phyloP scores from a whole-genome alignment of 2,113 vertebrate genomes.

The Sarotherodon lohbergeri region DNA sequence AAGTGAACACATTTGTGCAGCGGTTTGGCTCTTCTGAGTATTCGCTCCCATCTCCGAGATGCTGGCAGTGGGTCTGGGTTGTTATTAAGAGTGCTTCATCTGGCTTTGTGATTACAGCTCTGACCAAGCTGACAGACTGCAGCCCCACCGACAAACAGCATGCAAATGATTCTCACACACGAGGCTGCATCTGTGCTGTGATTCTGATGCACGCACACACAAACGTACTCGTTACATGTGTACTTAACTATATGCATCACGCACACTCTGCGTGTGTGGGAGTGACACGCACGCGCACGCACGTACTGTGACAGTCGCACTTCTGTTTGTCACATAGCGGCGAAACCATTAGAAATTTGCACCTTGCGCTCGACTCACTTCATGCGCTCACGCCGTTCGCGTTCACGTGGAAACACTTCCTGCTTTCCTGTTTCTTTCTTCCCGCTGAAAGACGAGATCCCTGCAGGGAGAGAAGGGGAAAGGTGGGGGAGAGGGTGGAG shows the following conservation, averaged over 20 bases:
- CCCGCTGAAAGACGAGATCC: slow-evolving; percentile 48
- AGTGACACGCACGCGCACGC: background rate
- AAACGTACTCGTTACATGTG: background rate
- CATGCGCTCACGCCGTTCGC: background rate
- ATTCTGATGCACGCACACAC: background rate
- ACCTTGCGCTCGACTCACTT: slow-evolving; percentile 22
- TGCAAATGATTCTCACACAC: slow-evolving; percentile 40
- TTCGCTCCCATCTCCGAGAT: background rate
- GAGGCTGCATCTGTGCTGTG: slow-evolving; percentile 40
- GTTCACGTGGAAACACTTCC: slow-evolving; percentile 18
- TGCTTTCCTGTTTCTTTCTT: slow-evolving; percentile 25
- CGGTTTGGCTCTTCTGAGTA: slow-evolving; percentile 12
- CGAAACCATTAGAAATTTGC: slow-evolving; percentile 29
- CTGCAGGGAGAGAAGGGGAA: slow-evolving; percentile 31
- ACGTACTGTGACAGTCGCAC: background rate
- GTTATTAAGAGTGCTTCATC: slow-evolving; percentile 55
- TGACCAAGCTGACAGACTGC: slow-evolving; percentile 52
- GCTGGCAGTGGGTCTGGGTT: slow-evolving; percentile 4
- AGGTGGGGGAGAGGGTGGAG: slow-evolving; percentile 15
- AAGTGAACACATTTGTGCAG: slow-evolving; percentile 21
- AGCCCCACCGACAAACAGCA: slow-evolving; percentile 40
- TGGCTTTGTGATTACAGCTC: slow-evolving; percentile 57
- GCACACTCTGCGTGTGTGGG: background rate
- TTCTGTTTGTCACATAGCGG: slow-evolving; percentile 18
- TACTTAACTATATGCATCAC: background rate